Percentiles rank a stretch among this genome's conserved stretches.
Evolutionary conservation across 2,113 vertebrate genomes (phyloP).

Genomic region (Terrapene triunguis): DNA sequence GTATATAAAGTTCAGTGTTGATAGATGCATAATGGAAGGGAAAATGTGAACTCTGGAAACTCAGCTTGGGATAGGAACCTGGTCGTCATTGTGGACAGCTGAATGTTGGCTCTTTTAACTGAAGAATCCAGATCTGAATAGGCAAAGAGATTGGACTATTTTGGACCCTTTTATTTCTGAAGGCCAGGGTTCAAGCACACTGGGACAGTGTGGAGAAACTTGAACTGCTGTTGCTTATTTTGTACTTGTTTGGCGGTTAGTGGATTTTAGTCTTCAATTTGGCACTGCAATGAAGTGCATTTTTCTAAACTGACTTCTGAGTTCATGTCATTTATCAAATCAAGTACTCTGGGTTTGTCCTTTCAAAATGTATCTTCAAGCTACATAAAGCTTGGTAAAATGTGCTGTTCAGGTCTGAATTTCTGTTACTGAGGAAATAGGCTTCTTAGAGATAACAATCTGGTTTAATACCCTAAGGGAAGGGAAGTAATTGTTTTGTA

Average conservation of each 20-base stretch:
- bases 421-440: slow-evolving; percentile 29
- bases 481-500: slow-evolving; percentile 2
- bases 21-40: background rate
- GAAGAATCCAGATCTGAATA: background rate
- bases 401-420: background rate
- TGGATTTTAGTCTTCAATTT: background rate
- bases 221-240: background rate
- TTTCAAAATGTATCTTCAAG: slow-evolving; percentile 14
- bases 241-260: background rate
- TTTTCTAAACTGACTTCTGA: background rate
- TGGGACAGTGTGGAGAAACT: background rate
- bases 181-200: background rate
- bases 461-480: slow-evolving; percentile 15
- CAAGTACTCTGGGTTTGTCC: background rate
- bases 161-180: rapidly evolving
- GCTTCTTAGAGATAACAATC: background rate
- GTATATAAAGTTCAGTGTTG: background rate
- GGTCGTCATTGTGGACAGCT: background rate
- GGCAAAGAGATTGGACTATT: background rate
- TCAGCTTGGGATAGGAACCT: background rate
- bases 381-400: slow-evolving; percentile 27
- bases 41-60: background rate
- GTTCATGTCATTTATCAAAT: background rate
- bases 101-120: background rate
- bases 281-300: background rate